phyloP scores from a whole-genome alignment of 1,140 invertebrate species.

The Drosophila simulans region DNA sequence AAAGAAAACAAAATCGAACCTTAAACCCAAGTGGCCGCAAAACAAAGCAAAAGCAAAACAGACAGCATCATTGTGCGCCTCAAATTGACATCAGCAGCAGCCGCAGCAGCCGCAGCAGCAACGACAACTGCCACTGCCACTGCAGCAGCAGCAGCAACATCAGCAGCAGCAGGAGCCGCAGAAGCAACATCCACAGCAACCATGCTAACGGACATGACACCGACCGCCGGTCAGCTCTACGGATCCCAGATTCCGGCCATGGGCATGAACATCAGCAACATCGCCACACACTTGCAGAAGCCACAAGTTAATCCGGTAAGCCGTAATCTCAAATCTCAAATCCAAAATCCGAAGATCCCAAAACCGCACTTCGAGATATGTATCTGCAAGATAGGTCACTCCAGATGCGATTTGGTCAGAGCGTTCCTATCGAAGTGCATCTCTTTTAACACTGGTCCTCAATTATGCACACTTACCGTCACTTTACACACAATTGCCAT shows the following conservation, averaged over 20 bases:
- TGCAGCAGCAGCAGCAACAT: slow-evolving; percentile 9
- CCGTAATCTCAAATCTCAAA: no score
- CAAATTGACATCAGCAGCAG: slow-evolving; percentile 60
- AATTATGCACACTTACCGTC: slow-evolving; percentile 4
- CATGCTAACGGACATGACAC: slow-evolving; percentile 87
- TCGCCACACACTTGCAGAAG: slow-evolving; percentile 84
- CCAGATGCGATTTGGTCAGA: not conserved
- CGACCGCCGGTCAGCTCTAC: slow-evolving; percentile 86
- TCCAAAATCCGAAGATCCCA: not conserved
- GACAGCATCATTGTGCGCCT: slow-evolving; percentile 67
- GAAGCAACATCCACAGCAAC: slow-evolving; percentile 48
- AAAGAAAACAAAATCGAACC: slow-evolving; percentile 5
- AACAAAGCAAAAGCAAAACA: slow-evolving; percentile 9
- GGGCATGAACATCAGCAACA: slow-evolving; percentile 86
- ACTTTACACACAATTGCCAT: slow-evolving; percentile 1
- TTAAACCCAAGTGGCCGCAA: slow-evolving; percentile 8
- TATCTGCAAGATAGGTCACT: slow-evolving; percentile 5
- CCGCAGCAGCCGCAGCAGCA: slow-evolving; percentile 25
- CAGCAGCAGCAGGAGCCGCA: slow-evolving; percentile 19
- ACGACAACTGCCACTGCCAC: slow-evolving; percentile 21
- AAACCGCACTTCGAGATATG: not conserved
- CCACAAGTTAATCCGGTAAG: slow-evolving; percentile 84
- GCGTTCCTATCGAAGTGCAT: not conserved
- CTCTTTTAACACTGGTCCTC: not conserved
- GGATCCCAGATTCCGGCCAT: slow-evolving; percentile 86